phyloP scores from a whole-genome alignment of 2,888 invertebrate genomes.

The Lottia scabra region DNA sequence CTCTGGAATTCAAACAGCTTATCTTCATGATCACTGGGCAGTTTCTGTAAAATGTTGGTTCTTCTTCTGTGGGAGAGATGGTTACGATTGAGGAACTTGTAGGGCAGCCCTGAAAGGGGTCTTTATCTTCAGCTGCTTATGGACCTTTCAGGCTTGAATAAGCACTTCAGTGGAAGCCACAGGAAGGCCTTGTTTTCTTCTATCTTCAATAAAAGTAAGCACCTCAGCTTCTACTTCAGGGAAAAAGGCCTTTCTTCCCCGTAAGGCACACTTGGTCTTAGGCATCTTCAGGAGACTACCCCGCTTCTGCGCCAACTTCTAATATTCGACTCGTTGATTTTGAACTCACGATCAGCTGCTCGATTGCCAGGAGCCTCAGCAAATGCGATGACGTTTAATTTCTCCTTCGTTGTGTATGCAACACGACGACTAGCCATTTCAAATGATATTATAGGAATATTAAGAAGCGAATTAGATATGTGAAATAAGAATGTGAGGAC shows the following conservation, averaged over 20 bases:
- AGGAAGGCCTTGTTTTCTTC: slow-evolving; percentile 11
- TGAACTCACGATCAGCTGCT: slow-evolving; percentile 19
- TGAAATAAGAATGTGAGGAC: too few relatives aligned
- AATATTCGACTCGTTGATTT: slow-evolving; percentile 11
- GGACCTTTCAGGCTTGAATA: slow-evolving; percentile 2
- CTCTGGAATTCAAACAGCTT: too few relatives aligned
- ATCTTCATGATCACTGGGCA: slow-evolving; percentile 11
- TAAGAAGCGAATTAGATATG: too few relatives aligned
- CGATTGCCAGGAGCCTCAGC: slow-evolving; percentile 18
- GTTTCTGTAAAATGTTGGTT: slow-evolving; percentile 19
- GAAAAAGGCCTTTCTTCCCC: background rate
- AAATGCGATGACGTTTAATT: slow-evolving; percentile 20
- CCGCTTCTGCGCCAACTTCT: slow-evolving; percentile 16
- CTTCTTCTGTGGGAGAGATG: slow-evolving; percentile 7
- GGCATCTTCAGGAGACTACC: slow-evolving; percentile 13
- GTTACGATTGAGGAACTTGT: background rate
- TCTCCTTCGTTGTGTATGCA: too few relatives aligned
- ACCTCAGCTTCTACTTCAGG: too few relatives aligned
- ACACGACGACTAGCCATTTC: too few relatives aligned
- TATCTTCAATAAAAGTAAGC: too few relatives aligned
- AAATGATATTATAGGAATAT: too few relatives aligned
- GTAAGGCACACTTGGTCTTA: slow-evolving; percentile 9
- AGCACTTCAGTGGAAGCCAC: slow-evolving; percentile 13
- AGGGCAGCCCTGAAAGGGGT: background rate
- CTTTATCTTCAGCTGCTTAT: background rate